Evolutionary conservation across 1,140 invertebrate genomes (phyloP), one percentile per base, ranked within the genome.

Genomic region (Hydropsyche tenuis): DNA sequence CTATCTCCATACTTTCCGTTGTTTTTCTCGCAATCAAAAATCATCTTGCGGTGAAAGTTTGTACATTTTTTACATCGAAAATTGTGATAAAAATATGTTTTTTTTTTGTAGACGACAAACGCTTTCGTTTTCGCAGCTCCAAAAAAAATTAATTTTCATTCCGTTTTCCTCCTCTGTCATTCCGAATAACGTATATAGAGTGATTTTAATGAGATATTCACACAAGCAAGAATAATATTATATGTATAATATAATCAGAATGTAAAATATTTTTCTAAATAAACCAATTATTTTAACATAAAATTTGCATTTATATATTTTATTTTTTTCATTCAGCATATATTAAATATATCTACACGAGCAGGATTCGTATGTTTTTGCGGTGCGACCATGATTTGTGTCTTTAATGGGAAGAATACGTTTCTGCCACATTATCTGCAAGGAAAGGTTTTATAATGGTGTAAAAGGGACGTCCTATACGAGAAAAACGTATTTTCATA

Each of bases 11-110:
- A 60, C 22, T 68, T 48, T 68, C 9, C 37, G 23, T 68, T 68
- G 65, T 68, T 68, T 68, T 68, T 68, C 65, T 68, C 45, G 65
- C 45, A 68, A 68, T 68, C 65, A 68, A 68, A 68, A 37, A 48
- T 48, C 65, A 46, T 27, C 20, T 42, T 16, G 45, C 4, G 45
- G 56, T 25, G 22, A 48, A 68, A 68, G 65, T 68, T 68, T 68
- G 9, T 43, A 46, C 65, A 68, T 68, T 68, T 68, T 68, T 68
- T 68, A 68, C 42, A 48, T 48, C 16, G 23, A 48, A 68, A 68
- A 68, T 68, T 68, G 45, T 23, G 65, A 68, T 68, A 48, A 68
- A 68, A 68, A 68, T 68, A 68, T 68, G 65, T 68, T 68, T 68
- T 60, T 43, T 22, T 43, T 66, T 43, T 22, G 1, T 16, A 16